A percentile compares a stretch with the other conserved stretches of the same genome.
These are phyloP conservation scores for Podabrus alpinus DNA, from an alignment of 2,888 invertebrate genomes.

Conservation along the genomic window DNA sequence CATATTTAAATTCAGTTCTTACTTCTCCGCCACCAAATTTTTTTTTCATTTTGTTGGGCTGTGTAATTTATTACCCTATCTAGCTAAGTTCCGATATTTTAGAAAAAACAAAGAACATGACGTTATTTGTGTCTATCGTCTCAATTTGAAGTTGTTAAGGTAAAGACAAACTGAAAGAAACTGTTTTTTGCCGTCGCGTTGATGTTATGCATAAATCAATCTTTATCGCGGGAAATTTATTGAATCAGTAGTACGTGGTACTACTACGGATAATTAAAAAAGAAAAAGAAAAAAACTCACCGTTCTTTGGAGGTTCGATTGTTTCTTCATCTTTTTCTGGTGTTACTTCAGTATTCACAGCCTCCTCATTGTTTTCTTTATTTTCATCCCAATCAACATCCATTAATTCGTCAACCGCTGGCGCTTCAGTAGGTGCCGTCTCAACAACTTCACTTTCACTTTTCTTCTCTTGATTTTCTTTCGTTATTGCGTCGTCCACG, in stretches of 20 bases:
- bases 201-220: neutral
- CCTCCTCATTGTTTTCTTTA: slow-evolving; percentile 41
- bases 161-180: too few species aligned
- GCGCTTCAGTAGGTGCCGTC: slow-evolving; percentile 21
- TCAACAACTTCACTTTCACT: slow-evolving; percentile 19
- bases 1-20: too few species aligned
- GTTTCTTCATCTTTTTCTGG: slow-evolving; percentile 32
- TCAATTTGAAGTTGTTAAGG: too few species aligned
- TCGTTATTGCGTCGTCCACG: slow-evolving; percentile 4
- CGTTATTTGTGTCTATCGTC: too few species aligned
- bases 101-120: too few species aligned
- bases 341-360: slow-evolving; percentile 37
- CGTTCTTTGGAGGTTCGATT: slow-evolving; percentile 2
- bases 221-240: neutral
- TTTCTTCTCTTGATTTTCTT: slow-evolving; percentile 7
- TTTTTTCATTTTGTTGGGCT: too few species aligned
- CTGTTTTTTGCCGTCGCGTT: too few species aligned
- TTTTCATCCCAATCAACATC: slow-evolving; percentile 36
- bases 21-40: too few species aligned
- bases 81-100: too few species aligned
- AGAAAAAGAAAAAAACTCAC: too few species aligned
- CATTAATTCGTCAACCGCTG: neutral
- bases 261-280: neutral
- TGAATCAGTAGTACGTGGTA: too few species aligned
- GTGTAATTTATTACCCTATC: too few species aligned